phyloP scores from a whole-genome alignment of 1,140 invertebrate species.

The Drosophila jambulina region DNA sequence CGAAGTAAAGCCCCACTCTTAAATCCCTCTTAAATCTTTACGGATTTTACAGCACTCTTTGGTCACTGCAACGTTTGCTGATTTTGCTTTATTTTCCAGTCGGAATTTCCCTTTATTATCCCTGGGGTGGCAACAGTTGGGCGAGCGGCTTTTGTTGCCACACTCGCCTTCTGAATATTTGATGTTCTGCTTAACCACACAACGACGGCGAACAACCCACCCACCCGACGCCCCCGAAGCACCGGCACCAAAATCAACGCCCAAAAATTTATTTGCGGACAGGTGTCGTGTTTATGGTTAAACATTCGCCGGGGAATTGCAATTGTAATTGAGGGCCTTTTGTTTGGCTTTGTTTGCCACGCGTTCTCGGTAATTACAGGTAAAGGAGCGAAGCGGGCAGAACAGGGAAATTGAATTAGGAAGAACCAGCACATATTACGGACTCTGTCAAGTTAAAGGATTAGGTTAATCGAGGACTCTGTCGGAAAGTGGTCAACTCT shows the following conservation, averaged over 20 bases:
- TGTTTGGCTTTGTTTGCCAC: slow-evolving; percentile 27
- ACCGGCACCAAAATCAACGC: slow-evolving; percentile 25
- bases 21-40: not conserved
- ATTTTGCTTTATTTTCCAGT: slow-evolving; percentile 7
- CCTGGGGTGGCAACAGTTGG: slow-evolving; percentile 22
- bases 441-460: slow-evolving; percentile 19
- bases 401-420: slow-evolving; percentile 34
- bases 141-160: slow-evolving; percentile 19
- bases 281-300: slow-evolving; percentile 53
- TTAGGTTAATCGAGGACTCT: slow-evolving; percentile 24
- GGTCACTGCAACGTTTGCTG: not conserved
- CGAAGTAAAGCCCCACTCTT: too few relatives aligned
- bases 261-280: slow-evolving; percentile 44
- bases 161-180: slow-evolving; percentile 49
- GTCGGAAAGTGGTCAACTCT: slow-evolving; percentile 23
- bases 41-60: not conserved
- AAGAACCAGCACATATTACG: not conserved
- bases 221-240: not conserved
- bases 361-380: slow-evolving; percentile 21
- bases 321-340: slow-evolving; percentile 45
- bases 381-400: not conserved
- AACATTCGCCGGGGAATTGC: slow-evolving; percentile 46
- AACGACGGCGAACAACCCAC: not conserved
- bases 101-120: slow-evolving; percentile 6
- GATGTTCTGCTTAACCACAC: slow-evolving; percentile 33